Percentiles rank a stretch among this genome's conserved stretches.
Evolutionary conservation across 2,797 vertebrate species (phyloP).

Genomic region (Falco biarmicus): DNA sequence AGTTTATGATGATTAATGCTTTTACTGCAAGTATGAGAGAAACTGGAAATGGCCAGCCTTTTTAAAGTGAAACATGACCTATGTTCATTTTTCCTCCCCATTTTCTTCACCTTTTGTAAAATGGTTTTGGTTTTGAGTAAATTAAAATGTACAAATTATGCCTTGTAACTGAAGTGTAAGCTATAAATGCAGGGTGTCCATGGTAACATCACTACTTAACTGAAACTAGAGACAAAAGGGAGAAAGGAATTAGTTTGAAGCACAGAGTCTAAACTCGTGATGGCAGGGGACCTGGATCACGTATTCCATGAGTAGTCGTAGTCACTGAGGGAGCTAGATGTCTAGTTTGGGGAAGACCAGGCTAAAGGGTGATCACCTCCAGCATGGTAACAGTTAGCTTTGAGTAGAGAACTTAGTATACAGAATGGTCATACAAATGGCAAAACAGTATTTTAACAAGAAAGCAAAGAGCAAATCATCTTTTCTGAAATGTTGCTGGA

Average conservation of each 20-base stretch:
- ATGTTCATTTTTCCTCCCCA: neutral
- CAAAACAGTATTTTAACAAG: neutral
- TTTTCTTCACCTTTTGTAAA: constrained; percentile 15
- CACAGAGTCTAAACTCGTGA: rapidly evolving
- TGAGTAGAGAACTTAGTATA: neutral
- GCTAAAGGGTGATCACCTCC: neutral
- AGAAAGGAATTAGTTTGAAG: neutral
- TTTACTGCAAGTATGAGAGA: constrained; percentile 31
- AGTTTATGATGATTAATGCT: constrained; percentile 65
- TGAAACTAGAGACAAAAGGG: neutral
- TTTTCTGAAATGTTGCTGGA: neutral
- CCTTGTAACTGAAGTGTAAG: neutral
- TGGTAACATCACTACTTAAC: neutral
- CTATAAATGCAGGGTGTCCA: neutral
- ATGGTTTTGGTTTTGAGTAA: neutral
- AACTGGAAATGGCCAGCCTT: neutral
- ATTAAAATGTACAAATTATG: constrained; percentile 1
- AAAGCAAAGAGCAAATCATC: neutral
- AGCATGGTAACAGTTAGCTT: neutral
- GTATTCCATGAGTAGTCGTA: neutral
- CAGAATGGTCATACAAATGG: neutral
- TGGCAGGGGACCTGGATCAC: neutral
- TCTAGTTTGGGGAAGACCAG: neutral
- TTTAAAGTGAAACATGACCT: neutral
- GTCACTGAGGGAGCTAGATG: neutral